Conservation (phyloP, 2,113 vertebrate species). For the Brachyistius frenatus region DNA sequence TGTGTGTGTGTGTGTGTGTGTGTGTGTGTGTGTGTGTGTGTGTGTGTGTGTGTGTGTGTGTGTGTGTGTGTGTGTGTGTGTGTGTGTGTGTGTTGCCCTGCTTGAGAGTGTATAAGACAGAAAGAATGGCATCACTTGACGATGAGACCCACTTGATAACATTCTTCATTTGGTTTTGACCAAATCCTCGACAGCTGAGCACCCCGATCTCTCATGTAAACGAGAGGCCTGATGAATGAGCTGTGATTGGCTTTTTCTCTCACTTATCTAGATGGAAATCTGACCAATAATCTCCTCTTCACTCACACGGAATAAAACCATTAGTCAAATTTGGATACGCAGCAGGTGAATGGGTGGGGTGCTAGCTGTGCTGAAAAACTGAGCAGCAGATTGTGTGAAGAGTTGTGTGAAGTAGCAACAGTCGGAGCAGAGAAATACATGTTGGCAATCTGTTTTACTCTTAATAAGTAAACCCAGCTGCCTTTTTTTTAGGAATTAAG, state of each 20-base stretch:
- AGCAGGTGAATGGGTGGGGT: conserved; percentile 30
- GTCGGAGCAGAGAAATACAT: neutral
- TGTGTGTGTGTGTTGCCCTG: neutral
- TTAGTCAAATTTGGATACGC: conserved; percentile 61
- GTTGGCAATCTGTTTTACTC: neutral
- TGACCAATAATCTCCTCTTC: conserved; percentile 54
- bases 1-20: conserved; percentile 24
- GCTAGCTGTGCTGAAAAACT: neutral
- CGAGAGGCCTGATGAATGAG: conserved; percentile 56
- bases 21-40: conserved; percentile 33
- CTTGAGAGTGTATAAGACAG: neutral
- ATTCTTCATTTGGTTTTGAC: conserved; percentile 74
- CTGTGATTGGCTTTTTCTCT: conserved; percentile 54
- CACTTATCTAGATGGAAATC: conserved; percentile 48
- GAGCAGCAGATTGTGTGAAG: conserved; percentile 12
- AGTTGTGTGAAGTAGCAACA: neutral
- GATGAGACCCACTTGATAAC: conserved; percentile 76
- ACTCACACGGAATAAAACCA: conserved; percentile 54
- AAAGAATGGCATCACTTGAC: conserved; percentile 61
- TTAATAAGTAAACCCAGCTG: neutral
- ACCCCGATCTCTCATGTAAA: conserved; percentile 60
- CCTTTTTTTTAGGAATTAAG: conserved; percentile 9
- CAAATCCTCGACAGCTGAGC: conserved; percentile 50
- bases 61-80: conserved; percentile 28
- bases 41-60: conserved; percentile 26